Evolutionary conservation across 2,888 invertebrate genomes (phyloP), one percentile per base, ranked within the genome.

Genomic region (Stomorhina lunata): DNA sequence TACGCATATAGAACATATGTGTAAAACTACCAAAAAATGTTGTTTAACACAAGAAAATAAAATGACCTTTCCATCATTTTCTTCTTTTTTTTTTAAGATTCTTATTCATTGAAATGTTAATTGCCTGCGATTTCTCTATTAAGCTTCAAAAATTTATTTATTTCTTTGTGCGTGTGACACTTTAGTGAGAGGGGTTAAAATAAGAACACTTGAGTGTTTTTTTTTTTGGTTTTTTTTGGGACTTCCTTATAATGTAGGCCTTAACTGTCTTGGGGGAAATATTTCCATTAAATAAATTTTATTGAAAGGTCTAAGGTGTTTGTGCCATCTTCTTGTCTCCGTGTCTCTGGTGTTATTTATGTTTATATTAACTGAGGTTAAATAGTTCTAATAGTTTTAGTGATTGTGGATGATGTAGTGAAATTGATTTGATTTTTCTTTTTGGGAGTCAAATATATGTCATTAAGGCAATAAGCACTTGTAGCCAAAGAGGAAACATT

Each of bases 51-150:
- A 22, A 71, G 27, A 32, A 12, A 43, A 22, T 9, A 55, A 20
- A 66, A 17, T 37, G 48, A 69, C 45, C 63, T 71, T 75, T 65
- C 59, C 63, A 45, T 69, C 43, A 69, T 63, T 53, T 69, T 69
- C 22, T 34, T 10, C 4, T n/a, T 15, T 10, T n/a, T 29, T 25
- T 7, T 59, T 20, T 22, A 34, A 32, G 53, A 43, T 50, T 55
- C 48, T 75, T 43, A 65, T 75, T 75, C 27, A 79, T 55, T 48
- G 34, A 45, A 78, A 65, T 55, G 57, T 59, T 72, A 72, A 72
- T 79, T 79, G 71, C 72, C 65, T 48, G 65, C 57, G 78, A 79
- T 65, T 65, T 65, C 65, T 34, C 17, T 20, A n/a, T 55, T n/a
- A 32, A 59, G n/a, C n/a, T n/a, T n/a, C n/a, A n/a, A n/a, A n/a